Conservation (phyloP, 1,140 invertebrate species). For the Melipona quadrifasciata region DNA sequence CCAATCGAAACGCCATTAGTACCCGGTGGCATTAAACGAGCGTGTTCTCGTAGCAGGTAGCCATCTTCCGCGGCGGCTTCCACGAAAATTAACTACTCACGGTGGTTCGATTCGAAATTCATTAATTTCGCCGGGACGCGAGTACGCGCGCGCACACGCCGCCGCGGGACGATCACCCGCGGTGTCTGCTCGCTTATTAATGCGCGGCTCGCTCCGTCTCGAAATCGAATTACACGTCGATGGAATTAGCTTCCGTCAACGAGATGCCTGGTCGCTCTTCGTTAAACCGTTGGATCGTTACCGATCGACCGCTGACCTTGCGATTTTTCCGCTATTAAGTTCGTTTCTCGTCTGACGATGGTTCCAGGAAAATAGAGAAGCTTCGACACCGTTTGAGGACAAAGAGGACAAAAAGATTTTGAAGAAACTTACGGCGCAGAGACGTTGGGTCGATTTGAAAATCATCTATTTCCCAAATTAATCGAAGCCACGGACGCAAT, state of each 20-base stretch:
- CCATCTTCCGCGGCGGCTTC: slow-evolving; percentile 56
- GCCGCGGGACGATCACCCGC: slow-evolving; percentile 54
- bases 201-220: slow-evolving; percentile 44
- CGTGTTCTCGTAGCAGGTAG: slow-evolving; percentile 61
- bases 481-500: too few relatives aligned
- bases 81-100: slow-evolving; percentile 64
- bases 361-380: neutral
- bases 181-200: slow-evolving; percentile 57
- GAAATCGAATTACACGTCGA: slow-evolving; percentile 61
- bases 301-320: neutral
- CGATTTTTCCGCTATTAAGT: neutral
- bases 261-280: slow-evolving; percentile 40
- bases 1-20: slow-evolving; percentile 67
- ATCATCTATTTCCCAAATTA: too few relatives aligned
- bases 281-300: neutral
- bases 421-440: neutral
- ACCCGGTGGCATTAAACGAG: slow-evolving; percentile 65
- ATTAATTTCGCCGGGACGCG: slow-evolving; percentile 58
- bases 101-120: slow-evolving; percentile 63
- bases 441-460: neutral
- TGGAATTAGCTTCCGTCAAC: slow-evolving; percentile 57
- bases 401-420: neutral
- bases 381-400: neutral
- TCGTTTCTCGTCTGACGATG: neutral
- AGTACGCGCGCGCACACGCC: slow-evolving; percentile 28